Conservation (phyloP, 2,888 invertebrate species). For the Heliconius sara region DNA sequence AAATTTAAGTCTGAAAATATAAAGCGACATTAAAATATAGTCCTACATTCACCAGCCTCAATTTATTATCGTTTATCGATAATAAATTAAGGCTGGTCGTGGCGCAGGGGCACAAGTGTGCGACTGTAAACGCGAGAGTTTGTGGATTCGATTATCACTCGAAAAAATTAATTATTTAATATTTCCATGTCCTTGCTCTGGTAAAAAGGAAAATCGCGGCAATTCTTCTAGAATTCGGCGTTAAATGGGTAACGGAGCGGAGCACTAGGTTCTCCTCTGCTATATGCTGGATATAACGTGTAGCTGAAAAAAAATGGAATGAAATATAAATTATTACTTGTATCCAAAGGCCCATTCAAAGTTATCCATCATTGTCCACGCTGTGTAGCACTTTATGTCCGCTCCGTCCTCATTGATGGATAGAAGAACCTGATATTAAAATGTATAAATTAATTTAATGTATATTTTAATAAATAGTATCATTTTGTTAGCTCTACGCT, state of each 20-base stretch:
- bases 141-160: background rate
- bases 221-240: too few species aligned
- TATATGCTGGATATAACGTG: too few species aligned
- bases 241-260: too few species aligned
- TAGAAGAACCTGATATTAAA: conserved; percentile 51
- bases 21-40: background rate
- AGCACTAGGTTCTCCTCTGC: too few species aligned
- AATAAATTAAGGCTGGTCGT: background rate
- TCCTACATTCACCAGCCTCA: background rate
- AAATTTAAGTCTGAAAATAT: conserved; percentile 20
- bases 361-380: conserved; percentile 47
- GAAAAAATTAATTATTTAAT: too few species aligned
- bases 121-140: background rate
- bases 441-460: background rate
- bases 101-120: background rate
- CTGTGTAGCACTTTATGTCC: conserved; percentile 86
- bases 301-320: background rate
- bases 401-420: conserved; percentile 75
- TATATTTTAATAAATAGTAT: too few species aligned
- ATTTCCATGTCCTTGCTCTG: background rate
- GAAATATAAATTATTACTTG: background rate
- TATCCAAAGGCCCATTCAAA: too few species aligned
- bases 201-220: background rate
- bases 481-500: too few species aligned
- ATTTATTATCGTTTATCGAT: too few species aligned